Evolutionary conservation across 1,140 invertebrate species (phyloP).

Genomic region (Drosophila sucinea): DNA sequence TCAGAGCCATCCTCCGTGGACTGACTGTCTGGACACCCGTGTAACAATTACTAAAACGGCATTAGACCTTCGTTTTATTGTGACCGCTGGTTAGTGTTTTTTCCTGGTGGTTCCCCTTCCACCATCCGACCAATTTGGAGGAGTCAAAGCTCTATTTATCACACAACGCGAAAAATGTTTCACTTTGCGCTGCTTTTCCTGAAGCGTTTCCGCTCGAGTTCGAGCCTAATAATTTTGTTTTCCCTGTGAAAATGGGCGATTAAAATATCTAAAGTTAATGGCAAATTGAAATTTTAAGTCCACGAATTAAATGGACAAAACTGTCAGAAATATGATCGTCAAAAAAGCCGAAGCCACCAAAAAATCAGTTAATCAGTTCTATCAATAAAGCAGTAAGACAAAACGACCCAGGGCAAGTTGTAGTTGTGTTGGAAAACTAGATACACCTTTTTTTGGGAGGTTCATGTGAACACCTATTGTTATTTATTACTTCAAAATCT

Average conservation of each 20-base stretch:
- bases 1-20: neutral
- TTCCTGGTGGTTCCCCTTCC: neutral
- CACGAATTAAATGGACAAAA: neutral
- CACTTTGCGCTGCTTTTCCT: conserved; percentile 51
- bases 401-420: too few species aligned
- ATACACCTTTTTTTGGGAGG: too few species aligned
- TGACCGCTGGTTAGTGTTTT: conserved; percentile 5
- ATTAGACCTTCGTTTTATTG: neutral
- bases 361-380: too few species aligned
- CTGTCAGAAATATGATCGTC: too few species aligned
- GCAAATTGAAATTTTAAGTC: neutral
- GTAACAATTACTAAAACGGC: conserved; percentile 66
- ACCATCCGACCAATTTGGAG: neutral
- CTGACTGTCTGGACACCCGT: conserved; percentile 33
- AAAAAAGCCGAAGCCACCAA: too few species aligned
- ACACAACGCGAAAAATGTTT: conserved; percentile 62
- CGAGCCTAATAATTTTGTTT: conserved; percentile 52
- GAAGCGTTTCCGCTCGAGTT: conserved; percentile 58
- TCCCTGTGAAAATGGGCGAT: conserved; percentile 28
- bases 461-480: too few species aligned
- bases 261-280: conserved; percentile 14
- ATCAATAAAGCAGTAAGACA: too few species aligned
- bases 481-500: too few species aligned
- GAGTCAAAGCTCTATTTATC: conserved; percentile 28
- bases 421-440: too few species aligned